Evolutionary conservation across 2,888 invertebrate genomes (phyloP), one percentile per base, ranked within the genome.

Genomic region (Diplolepis rosae): DNA sequence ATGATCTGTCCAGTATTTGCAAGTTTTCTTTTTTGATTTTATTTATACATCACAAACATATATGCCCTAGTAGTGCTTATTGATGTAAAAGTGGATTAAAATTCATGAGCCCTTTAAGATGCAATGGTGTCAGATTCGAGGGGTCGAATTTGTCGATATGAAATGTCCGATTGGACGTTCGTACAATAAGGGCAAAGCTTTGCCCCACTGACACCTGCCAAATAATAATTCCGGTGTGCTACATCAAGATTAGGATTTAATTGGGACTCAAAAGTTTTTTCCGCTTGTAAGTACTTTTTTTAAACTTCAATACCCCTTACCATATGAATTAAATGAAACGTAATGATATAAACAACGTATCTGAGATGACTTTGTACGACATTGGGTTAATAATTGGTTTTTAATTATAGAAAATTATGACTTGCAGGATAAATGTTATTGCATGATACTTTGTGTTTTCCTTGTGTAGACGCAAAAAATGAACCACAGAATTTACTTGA

Each of bases 201-300:
- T 52, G 61, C n/a, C 61, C 45, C 69, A 70, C 69, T 73, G 71
- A 73, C 70, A 68, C 68, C 72, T 66, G 70, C 61, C 65, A 70
- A 70, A 67, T 42, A n/a, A n/a, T 66, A 66, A 67, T 72, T 66
- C 70, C 72, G 71, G 72, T 70, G 42, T 39, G 50, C 42, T 66
- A 11, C 61, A 5, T 50, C 28, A 67, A 45, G 28, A 35, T 54
- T 70, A 45, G 72, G 35, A 75, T 71, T 28, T 15, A 22, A 28
- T 51, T 65, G 32, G 15, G 39, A 51, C 6, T 32, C 65, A n/a
- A 66, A 56, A 74, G 50, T 56, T 61, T 68, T 66, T 45, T 54
- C 65, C 24, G 68, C 73, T 69, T 72, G 75, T 75, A 61, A 75
- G 75, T 73, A 24, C n/a, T 61, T 61, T n/a, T 27, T 9, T 45